phyloP scores from a whole-genome alignment of 37 sponge, comb jelly and placozoan genomes.

The Ephydatia muelleri region DNA sequence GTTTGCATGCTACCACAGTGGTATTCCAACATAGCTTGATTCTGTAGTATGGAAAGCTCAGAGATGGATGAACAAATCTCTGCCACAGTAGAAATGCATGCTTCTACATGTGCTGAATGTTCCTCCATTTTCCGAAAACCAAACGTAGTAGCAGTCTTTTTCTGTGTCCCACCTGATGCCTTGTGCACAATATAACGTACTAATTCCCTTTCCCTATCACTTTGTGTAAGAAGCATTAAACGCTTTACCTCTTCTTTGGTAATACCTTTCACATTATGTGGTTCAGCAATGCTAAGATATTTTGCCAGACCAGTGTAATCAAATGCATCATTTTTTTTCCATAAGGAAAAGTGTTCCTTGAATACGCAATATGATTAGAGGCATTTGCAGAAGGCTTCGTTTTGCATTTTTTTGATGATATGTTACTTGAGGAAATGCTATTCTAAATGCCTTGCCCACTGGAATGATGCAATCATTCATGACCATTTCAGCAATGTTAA shows the following conservation, averaged over 20 bases:
- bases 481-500: background rate
- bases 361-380: background rate
- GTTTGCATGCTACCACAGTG: background rate
- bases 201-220: constrained; percentile 17
- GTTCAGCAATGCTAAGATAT: background rate
- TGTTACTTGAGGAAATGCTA: constrained; percentile 9
- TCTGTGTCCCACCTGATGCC: constrained; percentile 18
- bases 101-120: constrained; percentile 9
- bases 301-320: background rate
- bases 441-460: constrained; percentile 10
- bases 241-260: constrained; percentile 6
- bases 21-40: constrained; percentile 8
- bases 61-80: constrained; percentile 21
- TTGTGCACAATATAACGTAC: constrained; percentile 4
- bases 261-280: background rate
- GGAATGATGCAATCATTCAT: background rate
- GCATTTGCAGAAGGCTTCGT: constrained; percentile 20
- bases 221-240: constrained; percentile 20
- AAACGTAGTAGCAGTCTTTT: constrained; percentile 6
- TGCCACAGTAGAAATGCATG: background rate
- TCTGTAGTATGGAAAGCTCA: background rate
- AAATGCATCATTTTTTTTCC: background rate
- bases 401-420: constrained; percentile 18
- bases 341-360: background rate
- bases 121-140: constrained; percentile 34